Evolutionary conservation across 2,888 invertebrate genomes (phyloP).

Genomic region (Argyresthia goedartella): DNA sequence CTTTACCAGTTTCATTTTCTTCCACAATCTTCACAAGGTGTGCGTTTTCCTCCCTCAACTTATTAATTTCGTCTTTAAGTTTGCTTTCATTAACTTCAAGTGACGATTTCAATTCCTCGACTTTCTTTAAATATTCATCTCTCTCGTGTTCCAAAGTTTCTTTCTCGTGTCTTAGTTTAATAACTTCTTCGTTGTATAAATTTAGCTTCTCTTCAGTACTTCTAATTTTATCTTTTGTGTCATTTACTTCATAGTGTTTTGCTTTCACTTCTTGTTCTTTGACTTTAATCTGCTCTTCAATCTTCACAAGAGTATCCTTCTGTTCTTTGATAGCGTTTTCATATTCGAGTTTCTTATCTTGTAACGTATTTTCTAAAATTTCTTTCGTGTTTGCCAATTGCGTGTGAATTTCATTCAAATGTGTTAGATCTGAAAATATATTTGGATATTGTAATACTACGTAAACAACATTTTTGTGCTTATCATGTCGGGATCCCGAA

Average conservation of each 20-base stretch:
- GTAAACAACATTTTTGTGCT: no score
- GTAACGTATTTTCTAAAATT: neutral
- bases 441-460: neutral
- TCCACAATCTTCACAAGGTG: slow-evolving; percentile 18
- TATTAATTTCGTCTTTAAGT: slow-evolving; percentile 20
- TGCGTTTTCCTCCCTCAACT: slow-evolving; percentile 23
- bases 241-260: neutral
- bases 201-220: slow-evolving; percentile 16
- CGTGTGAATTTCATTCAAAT: neutral
- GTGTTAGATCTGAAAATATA: neutral
- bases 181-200: slow-evolving; percentile 22
- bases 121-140: slow-evolving; percentile 5
- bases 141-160: slow-evolving; percentile 16
- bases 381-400: neutral
- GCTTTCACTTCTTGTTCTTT: slow-evolving; percentile 11
- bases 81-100: slow-evolving; percentile 19
- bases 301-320: neutral
- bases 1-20: slow-evolving; percentile 31
- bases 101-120: slow-evolving; percentile 10
- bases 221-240: neutral
- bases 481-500: no score
- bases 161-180: slow-evolving; percentile 27
- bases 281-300: neutral
- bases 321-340: neutral
- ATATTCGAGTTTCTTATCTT: neutral